These are phyloP conservation scores for Troilus luridus DNA, from an alignment of 2,888 invertebrate species.

Conservation along the genomic window DNA sequence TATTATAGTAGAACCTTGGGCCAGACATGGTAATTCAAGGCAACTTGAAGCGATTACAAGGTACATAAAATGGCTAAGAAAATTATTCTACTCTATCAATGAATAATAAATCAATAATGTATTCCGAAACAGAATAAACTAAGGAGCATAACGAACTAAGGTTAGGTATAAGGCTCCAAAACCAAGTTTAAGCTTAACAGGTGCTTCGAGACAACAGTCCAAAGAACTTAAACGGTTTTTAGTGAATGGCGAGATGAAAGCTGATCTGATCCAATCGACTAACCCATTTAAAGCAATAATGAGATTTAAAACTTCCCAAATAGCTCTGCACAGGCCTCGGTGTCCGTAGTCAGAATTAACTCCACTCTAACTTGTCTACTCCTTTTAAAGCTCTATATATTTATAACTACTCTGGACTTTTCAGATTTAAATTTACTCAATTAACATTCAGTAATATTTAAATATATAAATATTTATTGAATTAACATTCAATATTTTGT, in stretches of 20 bases:
- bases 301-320: slow-evolving; percentile 34
- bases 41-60: neutral
- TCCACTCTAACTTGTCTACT: neutral
- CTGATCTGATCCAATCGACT: slow-evolving; percentile 14
- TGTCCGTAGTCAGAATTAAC: neutral
- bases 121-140: neutral
- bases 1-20: too few relatives aligned
- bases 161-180: neutral
- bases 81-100: neutral
- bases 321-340: neutral
- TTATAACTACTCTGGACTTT: neutral
- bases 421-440: neutral
- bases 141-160: neutral
- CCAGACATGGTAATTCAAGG: too few relatives aligned
- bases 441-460: neutral
- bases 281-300: slow-evolving; percentile 31
- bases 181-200: neutral
- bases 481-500: too few relatives aligned
- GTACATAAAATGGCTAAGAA: neutral
- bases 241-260: slow-evolving; percentile 11
- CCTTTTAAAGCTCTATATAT: neutral
- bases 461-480: too few relatives aligned
- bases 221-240: slow-evolving; percentile 22
- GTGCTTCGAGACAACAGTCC: slow-evolving; percentile 28
- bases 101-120: neutral